Percentiles rank a stretch among this genome's conserved stretches.
Evolutionary conservation across 2,113 vertebrate species (phyloP).

Genomic region (Myrmophylax atrothorax): DNA sequence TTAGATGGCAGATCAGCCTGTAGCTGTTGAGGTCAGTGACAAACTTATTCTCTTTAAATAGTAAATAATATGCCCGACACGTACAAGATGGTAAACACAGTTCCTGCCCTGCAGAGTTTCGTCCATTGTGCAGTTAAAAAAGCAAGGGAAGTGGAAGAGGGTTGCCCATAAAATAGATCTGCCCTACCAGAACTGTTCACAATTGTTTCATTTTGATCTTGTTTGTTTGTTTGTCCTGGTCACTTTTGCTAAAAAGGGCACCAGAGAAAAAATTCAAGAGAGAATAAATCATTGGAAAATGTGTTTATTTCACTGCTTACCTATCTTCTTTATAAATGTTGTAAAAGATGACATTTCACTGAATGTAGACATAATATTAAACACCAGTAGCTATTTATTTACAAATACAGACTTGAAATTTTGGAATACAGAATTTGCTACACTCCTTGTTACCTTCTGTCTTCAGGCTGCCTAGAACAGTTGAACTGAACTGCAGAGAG

Average conservation of each 20-base stretch:
- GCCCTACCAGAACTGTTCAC: background rate
- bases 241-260: background rate
- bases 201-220: background rate
- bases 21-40: conserved; percentile 26
- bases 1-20: conserved; percentile 9
- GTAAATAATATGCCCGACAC: background rate
- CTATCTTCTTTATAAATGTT: background rate
- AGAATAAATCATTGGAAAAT: background rate
- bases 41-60: conserved; percentile 11
- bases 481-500: background rate
- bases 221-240: background rate
- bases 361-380: background rate
- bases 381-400: background rate
- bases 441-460: background rate
- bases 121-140: background rate
- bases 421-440: background rate
- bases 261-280: background rate
- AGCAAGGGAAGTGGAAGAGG: rapidly evolving
- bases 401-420: background rate
- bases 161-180: background rate
- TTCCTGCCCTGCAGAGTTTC: background rate
- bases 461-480: background rate
- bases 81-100: background rate
- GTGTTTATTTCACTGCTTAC: conserved; percentile 37
- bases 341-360: background rate